A percentile compares a stretch with the other conserved stretches of the same genome.
phyloP scores from a whole-genome alignment of 2,113 vertebrate species.

The Trichechus manatus region DNA sequence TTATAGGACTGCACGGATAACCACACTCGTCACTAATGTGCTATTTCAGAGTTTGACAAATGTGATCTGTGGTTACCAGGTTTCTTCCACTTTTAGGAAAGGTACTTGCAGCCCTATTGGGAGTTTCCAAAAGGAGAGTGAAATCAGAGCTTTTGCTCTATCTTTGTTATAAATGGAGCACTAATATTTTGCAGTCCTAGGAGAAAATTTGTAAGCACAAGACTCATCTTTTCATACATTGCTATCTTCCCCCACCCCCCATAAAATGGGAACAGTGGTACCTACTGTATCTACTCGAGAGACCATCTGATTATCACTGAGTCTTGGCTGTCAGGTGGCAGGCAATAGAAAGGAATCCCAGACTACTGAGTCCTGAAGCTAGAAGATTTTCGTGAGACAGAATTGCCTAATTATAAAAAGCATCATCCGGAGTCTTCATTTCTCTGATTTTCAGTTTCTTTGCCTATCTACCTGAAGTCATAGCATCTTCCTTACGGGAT shows the following conservation, averaged over 20 bases:
- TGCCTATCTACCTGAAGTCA: neutral
- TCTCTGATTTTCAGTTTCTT: neutral
- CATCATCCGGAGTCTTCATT: neutral
- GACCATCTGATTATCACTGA: neutral
- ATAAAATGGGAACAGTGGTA: neutral
- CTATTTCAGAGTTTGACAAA: conserved; percentile 56
- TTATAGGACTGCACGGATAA: neutral
- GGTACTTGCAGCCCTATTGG: conserved; percentile 30
- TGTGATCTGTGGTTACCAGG: conserved; percentile 63
- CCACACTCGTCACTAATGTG: conserved; percentile 4
- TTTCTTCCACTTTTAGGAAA: conserved; percentile 67
- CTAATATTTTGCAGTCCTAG: neutral
- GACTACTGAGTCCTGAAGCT: neutral
- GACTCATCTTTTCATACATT: neutral
- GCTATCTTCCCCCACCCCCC: neutral
- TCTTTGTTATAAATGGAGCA: conserved; percentile 42
- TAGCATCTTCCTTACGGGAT: neutral
- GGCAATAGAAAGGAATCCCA: neutral
- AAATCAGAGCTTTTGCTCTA: conserved; percentile 52
- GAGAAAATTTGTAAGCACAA: neutral
- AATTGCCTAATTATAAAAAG: neutral
- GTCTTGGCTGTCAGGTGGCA: neutral
- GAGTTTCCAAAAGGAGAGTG: conserved; percentile 63
- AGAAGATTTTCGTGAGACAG: neutral
- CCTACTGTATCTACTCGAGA: neutral